Evolutionary conservation across 2,113 vertebrate species (phyloP), one percentile per base, ranked within the genome.

Genomic region (Eclectus roratus): DNA sequence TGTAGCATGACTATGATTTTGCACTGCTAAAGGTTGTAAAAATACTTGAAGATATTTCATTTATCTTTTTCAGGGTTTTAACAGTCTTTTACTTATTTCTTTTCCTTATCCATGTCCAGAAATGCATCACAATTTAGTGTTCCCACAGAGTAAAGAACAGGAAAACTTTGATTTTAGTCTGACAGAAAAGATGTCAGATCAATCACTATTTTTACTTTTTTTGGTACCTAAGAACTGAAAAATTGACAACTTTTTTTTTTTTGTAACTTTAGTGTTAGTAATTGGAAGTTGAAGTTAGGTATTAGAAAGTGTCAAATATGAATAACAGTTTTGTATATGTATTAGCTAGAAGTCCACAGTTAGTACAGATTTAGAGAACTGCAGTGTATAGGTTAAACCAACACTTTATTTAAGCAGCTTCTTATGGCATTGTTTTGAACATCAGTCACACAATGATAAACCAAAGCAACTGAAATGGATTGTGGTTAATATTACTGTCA

Each of bases 401-500:
- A 96, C 76, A 92, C 96, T 98, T 97, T 95, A 91, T 94, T 96
- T 96, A 97, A 97, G 92, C 90, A 95, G 85, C 90, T 91, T 97
- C 93, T 88, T 93, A n/a, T 18, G 88, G 91, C 95, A 91, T 80
- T 97, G 94, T 97, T 97, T 97, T 97, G 91, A 97, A 91, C 95
- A 96, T 97, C 96, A 94, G 93, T 98, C 97, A 98, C 93, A 95
- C 96, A 94, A 89, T 93, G 96, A 97, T 97, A 98, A 98, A 97
- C 97, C 95, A 96, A 93, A 97, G 94, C 91, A 97, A 97, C 91
- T 97, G 96, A 94, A 98, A 97, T 97, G 96, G 95, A 95, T 97
- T 96, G 97, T 97, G 97, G 96, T 98, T 97, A 98, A 94, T 98
- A 97, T 97, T 98, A 96, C 96, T 98, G 96, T 97, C 97, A 98